Percentiles rank a stretch among this genome's conserved stretches.
Conservation (phyloP, 92 coral and sea anemone species). For the Bergia puertoricense region DNA sequence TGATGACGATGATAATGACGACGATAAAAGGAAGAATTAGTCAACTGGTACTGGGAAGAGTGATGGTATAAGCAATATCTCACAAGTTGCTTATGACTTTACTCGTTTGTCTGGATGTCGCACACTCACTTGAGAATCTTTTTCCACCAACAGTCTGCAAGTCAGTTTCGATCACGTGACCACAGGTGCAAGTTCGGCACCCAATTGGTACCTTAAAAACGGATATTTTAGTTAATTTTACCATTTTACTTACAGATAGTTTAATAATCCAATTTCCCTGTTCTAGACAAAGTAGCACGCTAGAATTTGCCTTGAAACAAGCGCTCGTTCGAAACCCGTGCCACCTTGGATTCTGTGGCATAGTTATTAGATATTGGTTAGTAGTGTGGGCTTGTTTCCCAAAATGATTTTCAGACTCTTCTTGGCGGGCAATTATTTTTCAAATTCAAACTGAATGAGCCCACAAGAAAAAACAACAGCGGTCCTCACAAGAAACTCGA, state of each 20-base stretch:
- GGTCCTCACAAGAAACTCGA: too few species aligned
- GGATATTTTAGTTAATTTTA: background rate
- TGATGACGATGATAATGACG: background rate
- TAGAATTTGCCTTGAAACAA: background rate
- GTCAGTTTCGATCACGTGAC: conserved; percentile 14
- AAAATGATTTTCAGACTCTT: too few species aligned
- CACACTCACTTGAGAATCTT: conserved; percentile 12
- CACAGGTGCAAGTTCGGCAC: background rate
- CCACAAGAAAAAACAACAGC: too few species aligned
- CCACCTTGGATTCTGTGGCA: background rate
- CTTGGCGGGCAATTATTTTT: too few species aligned
- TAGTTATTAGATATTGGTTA: too few species aligned
- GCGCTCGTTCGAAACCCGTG: background rate
- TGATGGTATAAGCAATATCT: background rate
- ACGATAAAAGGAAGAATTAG: background rate
- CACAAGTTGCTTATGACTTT: background rate
- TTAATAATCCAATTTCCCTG: background rate
- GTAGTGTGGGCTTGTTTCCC: too few species aligned
- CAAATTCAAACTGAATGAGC: too few species aligned
- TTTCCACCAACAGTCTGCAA: conserved; percentile 2
- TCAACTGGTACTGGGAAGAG: background rate
- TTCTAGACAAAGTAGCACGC: background rate
- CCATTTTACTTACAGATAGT: background rate
- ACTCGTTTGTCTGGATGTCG: background rate
- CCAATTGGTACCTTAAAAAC: background rate